A percentile compares a stretch with the other conserved stretches of the same genome.
phyloP scores from a whole-genome alignment of 2,888 invertebrate species.

The Patella caerulea region DNA sequence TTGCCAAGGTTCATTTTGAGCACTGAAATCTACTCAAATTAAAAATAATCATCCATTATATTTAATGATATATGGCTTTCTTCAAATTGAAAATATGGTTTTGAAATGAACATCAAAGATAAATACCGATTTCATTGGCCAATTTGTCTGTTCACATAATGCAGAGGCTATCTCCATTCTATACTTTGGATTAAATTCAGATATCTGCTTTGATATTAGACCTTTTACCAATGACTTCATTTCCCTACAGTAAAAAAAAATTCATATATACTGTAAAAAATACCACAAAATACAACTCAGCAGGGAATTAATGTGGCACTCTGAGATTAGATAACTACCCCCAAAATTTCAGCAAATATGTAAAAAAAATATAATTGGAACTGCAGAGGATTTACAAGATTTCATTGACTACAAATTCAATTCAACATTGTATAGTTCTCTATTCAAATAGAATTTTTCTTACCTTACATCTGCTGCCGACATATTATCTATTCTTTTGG shows the following conservation, averaged over 20 bases:
- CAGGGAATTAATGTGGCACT: not conserved
- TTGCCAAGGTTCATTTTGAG: no score
- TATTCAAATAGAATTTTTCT: not conserved
- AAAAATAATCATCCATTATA: no score
- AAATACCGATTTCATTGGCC: constrained; percentile 7
- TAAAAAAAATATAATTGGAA: no score
- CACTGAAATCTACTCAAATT: no score
- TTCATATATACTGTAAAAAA: not conserved
- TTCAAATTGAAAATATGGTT: no score
- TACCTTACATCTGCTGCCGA: not conserved
- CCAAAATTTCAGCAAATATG: no score
- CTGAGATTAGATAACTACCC: no score
- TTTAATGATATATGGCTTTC: no score
- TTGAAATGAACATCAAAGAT: not conserved
- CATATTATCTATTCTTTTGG: not conserved
- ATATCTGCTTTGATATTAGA: not conserved
- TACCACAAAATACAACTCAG: not conserved
- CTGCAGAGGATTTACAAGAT: no score
- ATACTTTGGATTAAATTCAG: not conserved
- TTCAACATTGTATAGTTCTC: not conserved
- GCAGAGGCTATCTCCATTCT: not conserved
- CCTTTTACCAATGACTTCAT: constrained; percentile 5
- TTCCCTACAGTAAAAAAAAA: not conserved
- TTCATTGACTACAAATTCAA: not conserved
- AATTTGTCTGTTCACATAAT: not conserved